Evolutionary conservation across 2,888 invertebrate genomes (phyloP).

Genomic region (Dicranocentrus wangi): DNA sequence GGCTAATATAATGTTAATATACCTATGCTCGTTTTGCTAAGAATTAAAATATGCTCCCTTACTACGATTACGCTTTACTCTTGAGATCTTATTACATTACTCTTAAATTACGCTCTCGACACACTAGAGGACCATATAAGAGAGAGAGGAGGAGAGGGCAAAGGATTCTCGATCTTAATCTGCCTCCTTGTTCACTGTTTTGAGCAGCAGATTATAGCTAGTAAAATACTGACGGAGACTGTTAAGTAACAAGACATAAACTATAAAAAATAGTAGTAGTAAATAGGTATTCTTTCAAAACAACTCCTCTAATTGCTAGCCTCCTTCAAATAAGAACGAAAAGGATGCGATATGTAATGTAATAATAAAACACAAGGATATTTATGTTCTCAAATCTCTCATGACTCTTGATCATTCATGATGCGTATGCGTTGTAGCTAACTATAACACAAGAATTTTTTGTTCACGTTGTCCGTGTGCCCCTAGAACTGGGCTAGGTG

Average conservation of each 20-base stretch:
- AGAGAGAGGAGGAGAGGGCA: neutral
- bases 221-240: neutral
- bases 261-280: neutral
- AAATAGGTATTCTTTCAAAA: neutral
- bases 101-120: slow-evolving; percentile 45
- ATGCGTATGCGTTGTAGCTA: neutral
- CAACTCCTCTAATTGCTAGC: slow-evolving; percentile 18
- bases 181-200: slow-evolving; percentile 14
- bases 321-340: neutral
- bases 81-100: slow-evolving; percentile 34
- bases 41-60: too few relatives aligned
- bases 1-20: neutral
- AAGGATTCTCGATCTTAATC: slow-evolving; percentile 35
- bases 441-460: too few relatives aligned
- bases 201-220: neutral
- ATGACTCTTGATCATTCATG: neutral
- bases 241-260: slow-evolving; percentile 10
- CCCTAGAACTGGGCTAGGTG: neutral
- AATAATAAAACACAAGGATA: neutral
- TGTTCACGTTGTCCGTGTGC: neutral
- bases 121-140: neutral
- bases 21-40: slow-evolving; percentile 3
- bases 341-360: too few relatives aligned
- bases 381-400: neutral
- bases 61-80: too few relatives aligned